These are phyloP conservation scores for Oryzias curvinotus DNA, from an alignment of 2,113 vertebrate species.

Conservation along the genomic window DNA sequence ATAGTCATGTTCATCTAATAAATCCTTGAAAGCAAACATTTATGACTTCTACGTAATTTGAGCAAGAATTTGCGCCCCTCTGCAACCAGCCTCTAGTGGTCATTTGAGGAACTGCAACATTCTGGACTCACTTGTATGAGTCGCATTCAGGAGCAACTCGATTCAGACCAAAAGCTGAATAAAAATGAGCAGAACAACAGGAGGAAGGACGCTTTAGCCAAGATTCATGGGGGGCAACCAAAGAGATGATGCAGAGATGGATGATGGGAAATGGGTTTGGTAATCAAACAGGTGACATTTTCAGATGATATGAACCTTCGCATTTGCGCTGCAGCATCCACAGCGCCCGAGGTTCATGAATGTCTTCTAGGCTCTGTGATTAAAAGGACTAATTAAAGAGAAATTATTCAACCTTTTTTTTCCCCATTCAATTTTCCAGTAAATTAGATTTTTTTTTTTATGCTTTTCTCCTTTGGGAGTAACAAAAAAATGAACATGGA, in stretches of 20 bases:
- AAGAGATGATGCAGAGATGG: constrained; percentile 12
- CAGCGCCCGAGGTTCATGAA: constrained; percentile 20
- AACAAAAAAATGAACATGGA: constrained; percentile 13
- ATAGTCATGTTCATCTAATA: no score
- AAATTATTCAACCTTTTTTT: constrained; percentile 39
- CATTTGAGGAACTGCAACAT: no score
- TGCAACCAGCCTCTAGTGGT: no score
- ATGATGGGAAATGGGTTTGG: constrained; percentile 21
- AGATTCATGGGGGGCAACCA: no score
- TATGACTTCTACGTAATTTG: no score
- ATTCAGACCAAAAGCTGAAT: no score
- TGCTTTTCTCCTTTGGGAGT: neutral
- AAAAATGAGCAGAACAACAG: no score
- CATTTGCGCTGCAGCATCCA: constrained; percentile 28
- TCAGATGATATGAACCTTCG: constrained; percentile 3
- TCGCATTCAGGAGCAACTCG: no score
- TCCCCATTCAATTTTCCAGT: constrained; percentile 64
- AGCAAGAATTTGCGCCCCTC: no score
- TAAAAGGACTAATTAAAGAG: constrained; percentile 69
- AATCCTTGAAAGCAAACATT: no score
- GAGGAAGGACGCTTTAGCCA: no score
- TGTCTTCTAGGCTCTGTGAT: constrained; percentile 43
- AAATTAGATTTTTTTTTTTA: constrained; percentile 67
- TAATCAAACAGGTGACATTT: constrained; percentile 57
- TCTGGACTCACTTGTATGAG: no score